Evolutionary conservation across 2,797 vertebrate genomes (phyloP), one percentile per base, ranked within the genome.

Genomic region (Neomorphus geoffroyi): DNA sequence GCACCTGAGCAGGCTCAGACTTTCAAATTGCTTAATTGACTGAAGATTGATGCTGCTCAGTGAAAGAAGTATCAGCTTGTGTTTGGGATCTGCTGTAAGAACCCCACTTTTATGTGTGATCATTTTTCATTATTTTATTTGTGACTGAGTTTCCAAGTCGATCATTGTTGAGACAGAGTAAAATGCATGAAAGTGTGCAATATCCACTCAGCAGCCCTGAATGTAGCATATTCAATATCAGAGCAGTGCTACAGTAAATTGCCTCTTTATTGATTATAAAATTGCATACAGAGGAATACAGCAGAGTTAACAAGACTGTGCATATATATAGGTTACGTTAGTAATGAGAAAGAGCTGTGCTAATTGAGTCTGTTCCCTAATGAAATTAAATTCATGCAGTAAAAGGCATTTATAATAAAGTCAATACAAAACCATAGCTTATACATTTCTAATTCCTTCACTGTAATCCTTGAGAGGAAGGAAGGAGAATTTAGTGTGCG

Each of bases 321-420:
- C n/a, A 18, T 86, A 37, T 86, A 57, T 80, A 67, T 54, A 7
- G 53, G 18, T 86, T 80, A 58, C 37, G 51, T 58, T 57, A 78
- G 30, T 54, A 88, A 93, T 71, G 45, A 94, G 81, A 79, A 83
- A 57, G 17, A 69, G 54, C 69, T 74, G 57, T 0, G 2, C 32
- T 92, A 92, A 92, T 91, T 94, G 91, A 90, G 41, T 87, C 48
- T 87, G 51, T 28, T 92, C 53, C 70, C 73, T 93, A 79, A 88
- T 94, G 88, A 84, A 83, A 86, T 88, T 69, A 72, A 93, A 80
- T 61, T 74, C 30, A 10, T 86, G 24, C 50, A 69, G 58, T 84
- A 65, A 84, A 79, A 94, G 37, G 24, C 45, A 54, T 46, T 32
- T 72, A 57, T 67, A 89, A n/a, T 51, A 10, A 83, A 93, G 45